These are phyloP conservation scores for Microctenopoma lineatum DNA, from an alignment of 2,797 vertebrate species.

Conservation along the genomic window DNA sequence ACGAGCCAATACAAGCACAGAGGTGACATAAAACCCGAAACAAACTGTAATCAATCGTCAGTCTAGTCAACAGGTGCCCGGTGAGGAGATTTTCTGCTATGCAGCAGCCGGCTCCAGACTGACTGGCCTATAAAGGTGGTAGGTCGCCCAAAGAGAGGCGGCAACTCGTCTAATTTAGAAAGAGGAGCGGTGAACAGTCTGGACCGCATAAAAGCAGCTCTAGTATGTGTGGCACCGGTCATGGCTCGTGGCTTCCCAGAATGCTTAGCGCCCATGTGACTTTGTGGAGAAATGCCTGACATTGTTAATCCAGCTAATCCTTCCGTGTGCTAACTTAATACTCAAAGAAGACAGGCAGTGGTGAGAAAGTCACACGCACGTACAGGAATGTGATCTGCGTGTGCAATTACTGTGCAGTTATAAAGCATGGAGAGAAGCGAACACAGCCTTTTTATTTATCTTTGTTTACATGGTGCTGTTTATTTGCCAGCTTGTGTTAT, in stretches of 20 bases:
- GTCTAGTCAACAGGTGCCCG: conserved; percentile 16
- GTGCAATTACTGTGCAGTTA: neutral
- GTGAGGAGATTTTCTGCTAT: neutral
- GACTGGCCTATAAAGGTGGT: conserved; percentile 30
- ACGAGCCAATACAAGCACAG: conserved; percentile 27
- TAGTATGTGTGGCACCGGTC: conserved; percentile 37
- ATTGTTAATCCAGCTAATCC: conserved; percentile 77
- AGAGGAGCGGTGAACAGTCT: conserved; percentile 37
- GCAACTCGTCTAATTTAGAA: conserved; percentile 64
- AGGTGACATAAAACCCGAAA: conserved; percentile 2
- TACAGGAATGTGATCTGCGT: neutral
- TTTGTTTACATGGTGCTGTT: conserved; percentile 13
- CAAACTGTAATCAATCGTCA: conserved; percentile 8
- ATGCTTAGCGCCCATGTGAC: conserved; percentile 77
- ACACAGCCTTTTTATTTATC: conserved; percentile 26
- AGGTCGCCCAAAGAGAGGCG: conserved; percentile 20
- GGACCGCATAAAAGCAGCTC: conserved; percentile 54
- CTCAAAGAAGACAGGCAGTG: conserved; percentile 64
- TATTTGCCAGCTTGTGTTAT: conserved; percentile 11
- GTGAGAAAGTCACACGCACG: conserved; percentile 46
- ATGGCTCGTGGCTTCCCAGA: conserved; percentile 68
- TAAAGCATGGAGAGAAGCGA: conserved; percentile 19
- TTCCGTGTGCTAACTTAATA: conserved; percentile 67
- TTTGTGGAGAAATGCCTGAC: conserved; percentile 68
- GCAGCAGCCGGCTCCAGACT: conserved; percentile 36